These are phyloP conservation scores for Euzophera pinguis DNA, from an alignment of 2,888 invertebrate genomes.

Conservation along the genomic window DNA sequence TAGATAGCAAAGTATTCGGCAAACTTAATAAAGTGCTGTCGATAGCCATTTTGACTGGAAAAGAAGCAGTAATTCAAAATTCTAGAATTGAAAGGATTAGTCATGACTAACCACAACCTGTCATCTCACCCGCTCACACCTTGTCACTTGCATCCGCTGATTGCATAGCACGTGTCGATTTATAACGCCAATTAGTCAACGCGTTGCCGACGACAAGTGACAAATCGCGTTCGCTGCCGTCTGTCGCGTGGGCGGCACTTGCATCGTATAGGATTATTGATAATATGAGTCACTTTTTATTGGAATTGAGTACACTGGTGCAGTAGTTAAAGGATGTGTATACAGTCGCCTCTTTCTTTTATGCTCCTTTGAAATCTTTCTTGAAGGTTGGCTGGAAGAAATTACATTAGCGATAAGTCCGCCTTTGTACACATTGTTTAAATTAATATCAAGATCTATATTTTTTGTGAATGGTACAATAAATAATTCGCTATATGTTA, in stretches of 20 bases:
- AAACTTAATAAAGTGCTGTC: too few species aligned
- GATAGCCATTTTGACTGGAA: too few species aligned
- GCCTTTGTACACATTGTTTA: too few species aligned
- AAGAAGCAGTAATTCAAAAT: too few species aligned
- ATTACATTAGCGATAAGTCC: too few species aligned
- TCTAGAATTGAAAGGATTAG: too few species aligned
- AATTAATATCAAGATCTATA: too few species aligned
- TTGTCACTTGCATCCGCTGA: constrained; percentile 49
- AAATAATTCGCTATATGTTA: too few species aligned
- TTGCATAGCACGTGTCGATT: constrained; percentile 60
- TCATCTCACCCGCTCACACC: constrained; percentile 27
- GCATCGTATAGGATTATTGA: constrained; percentile 9
- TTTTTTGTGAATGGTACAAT: too few species aligned
- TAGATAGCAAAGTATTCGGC: too few species aligned
- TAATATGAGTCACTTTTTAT: constrained; percentile 2
- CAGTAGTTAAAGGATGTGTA: neutral
- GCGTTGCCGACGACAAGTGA: constrained; percentile 65
- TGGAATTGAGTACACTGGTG: neutral
- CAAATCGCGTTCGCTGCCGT: constrained; percentile 62
- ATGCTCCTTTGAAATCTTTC: too few species aligned
- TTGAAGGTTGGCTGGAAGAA: too few species aligned
- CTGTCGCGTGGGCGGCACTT: constrained; percentile 56
- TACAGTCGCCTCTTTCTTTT: neutral
- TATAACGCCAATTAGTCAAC: constrained; percentile 73
- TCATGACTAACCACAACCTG: neutral